Conservation (phyloP, 2,888 invertebrate species). For the Sesia apiformis region DNA sequence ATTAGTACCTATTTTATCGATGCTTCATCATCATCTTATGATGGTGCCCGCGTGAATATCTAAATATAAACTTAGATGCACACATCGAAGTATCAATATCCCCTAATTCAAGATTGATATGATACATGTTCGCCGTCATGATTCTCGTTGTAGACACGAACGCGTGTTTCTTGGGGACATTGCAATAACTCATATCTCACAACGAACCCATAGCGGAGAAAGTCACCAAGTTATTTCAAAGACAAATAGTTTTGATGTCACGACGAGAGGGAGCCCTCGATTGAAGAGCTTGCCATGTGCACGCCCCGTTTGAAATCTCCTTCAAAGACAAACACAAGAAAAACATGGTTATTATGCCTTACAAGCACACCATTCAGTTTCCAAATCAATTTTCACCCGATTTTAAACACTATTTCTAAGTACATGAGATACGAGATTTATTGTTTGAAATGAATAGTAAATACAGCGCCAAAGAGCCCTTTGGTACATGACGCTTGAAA, state of each 20-base stretch:
- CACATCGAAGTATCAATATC: neutral
- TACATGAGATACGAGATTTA: neutral
- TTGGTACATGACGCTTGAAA: conserved; percentile 30
- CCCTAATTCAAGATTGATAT: conserved; percentile 7
- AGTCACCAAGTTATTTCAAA: conserved; percentile 58
- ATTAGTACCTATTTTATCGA: no score
- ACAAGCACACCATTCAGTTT: neutral
- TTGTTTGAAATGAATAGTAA: neutral
- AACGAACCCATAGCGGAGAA: conserved; percentile 26
- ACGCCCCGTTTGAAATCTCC: conserved; percentile 59
- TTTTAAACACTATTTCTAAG: neutral
- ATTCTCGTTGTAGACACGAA: conserved; percentile 24
- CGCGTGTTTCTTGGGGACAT: conserved; percentile 38
- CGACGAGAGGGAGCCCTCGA: conserved; percentile 43
- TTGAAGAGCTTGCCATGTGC: conserved; percentile 50
- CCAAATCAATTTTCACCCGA: neutral
- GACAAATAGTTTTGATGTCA: conserved; percentile 65
- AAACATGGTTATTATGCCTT: conserved; percentile 55
- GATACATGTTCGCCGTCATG: conserved; percentile 33
- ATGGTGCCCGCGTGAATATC: no score
- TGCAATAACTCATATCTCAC: conserved; percentile 45
- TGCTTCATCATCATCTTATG: no score
- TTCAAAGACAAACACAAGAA: conserved; percentile 65
- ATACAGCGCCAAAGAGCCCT: conserved; percentile 17
- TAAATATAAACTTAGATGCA: no score